These are phyloP conservation scores for Serilophus lunatus DNA, from an alignment of 2,113 vertebrate genomes.

Conservation along the genomic window DNA sequence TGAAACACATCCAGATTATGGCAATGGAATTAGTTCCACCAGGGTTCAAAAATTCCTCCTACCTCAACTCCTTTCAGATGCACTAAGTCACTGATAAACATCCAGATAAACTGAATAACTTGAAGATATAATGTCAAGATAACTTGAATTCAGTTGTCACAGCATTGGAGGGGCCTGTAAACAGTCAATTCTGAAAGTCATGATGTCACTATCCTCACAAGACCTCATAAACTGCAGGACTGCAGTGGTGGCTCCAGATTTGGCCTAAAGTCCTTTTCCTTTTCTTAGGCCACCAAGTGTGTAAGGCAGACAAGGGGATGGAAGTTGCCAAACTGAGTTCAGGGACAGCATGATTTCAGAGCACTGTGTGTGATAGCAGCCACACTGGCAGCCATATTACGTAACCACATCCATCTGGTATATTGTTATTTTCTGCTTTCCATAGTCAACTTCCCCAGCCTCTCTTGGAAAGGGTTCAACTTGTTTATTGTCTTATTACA, in stretches of 20 bases:
- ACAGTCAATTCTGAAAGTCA: background rate
- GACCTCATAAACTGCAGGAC: background rate
- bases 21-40: background rate
- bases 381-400: too few relatives aligned
- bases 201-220: background rate
- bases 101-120: background rate
- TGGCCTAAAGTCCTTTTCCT: background rate
- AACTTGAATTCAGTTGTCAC: background rate
- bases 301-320: background rate
- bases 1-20: background rate
- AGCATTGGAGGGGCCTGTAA: background rate
- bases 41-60: background rate
- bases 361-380: background rate
- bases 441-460: background rate
- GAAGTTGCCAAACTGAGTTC: background rate
- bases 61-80: background rate
- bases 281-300: rapidly evolving
- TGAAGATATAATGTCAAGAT: background rate
- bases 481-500: background rate
- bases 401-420: background rate
- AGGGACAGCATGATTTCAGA: background rate
- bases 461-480: background rate
- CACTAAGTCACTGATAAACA: background rate
- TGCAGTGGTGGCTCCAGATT: background rate
- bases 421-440: background rate